Evolutionary conservation across 2,113 vertebrate species (phyloP).

Genomic region (Neomonachus schauinslandi): DNA sequence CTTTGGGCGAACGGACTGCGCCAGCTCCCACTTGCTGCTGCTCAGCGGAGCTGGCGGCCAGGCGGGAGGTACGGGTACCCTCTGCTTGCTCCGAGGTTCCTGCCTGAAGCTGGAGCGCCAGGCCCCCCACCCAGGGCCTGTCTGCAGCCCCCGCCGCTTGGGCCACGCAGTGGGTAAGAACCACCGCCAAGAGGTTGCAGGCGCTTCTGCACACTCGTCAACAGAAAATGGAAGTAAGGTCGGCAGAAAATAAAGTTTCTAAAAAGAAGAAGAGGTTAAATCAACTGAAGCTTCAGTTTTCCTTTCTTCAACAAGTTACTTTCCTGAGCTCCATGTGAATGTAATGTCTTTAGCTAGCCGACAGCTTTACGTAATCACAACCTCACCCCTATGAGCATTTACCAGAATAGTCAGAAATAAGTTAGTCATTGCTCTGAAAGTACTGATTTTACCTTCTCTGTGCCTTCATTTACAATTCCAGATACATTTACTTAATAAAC

Average conservation of each 20-base stretch:
- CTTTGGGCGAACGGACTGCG: too few relatives aligned
- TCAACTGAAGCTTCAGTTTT: not conserved
- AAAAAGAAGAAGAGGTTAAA: not conserved
- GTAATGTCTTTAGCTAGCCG: not conserved
- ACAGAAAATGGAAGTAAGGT: not conserved
- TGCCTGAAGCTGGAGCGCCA: fast-evolving
- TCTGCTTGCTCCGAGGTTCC: not conserved
- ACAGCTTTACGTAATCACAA: not conserved
- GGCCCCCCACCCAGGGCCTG: not conserved
- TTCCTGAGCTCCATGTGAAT: not conserved
- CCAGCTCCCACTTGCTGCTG: not conserved
- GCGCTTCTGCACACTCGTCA: not conserved
- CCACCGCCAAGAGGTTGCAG: not conserved
- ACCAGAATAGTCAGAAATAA: not conserved
- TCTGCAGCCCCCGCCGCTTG: fast-evolving
- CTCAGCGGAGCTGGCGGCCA: not conserved
- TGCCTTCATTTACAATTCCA: slow-evolving; percentile 20
- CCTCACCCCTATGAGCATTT: not conserved
- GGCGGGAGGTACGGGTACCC: not conserved
- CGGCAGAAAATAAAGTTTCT: not conserved
- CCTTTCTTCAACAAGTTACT: not conserved
- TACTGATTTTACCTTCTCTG: not conserved
- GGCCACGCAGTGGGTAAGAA: not conserved
- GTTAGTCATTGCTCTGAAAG: not conserved
- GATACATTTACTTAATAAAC: not conserved